These are phyloP conservation scores for Polia nebulosa DNA, from an alignment of 2,888 invertebrate genomes.

Conservation along the genomic window DNA sequence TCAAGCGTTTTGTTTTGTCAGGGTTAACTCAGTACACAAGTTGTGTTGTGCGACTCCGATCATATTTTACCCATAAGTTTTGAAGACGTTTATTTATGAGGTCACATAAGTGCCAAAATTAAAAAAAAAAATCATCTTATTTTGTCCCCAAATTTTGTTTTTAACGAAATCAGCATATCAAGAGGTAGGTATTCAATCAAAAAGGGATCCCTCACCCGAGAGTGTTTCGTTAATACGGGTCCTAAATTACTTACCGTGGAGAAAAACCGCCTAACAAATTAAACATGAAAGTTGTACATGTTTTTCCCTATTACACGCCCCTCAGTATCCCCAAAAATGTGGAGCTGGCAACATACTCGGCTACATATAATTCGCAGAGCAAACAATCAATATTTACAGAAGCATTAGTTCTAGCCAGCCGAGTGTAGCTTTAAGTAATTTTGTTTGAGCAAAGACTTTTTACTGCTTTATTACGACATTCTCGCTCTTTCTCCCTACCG, in stretches of 20 bases:
- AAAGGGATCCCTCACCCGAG: conserved; percentile 25
- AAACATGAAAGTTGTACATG: conserved; percentile 48
- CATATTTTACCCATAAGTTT: not conserved
- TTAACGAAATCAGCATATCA: conserved; percentile 40
- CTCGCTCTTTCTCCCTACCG: conserved; percentile 65
- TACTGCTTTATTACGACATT: conserved; percentile 72
- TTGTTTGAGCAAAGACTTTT: conserved; percentile 67
- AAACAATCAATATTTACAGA: conserved; percentile 65
- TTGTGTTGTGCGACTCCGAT: not conserved
- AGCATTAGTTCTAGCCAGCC: conserved; percentile 59
- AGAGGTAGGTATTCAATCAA: conserved; percentile 34
- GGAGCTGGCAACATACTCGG: conserved; percentile 35
- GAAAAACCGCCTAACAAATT: conserved; percentile 42
- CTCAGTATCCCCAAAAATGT: conserved; percentile 38
- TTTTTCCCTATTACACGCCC: conserved; percentile 22
- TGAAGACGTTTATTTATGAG: not conserved
- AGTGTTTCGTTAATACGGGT: conserved; percentile 46
- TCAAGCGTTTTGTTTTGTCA: conserved; percentile 2
- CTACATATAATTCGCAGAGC: conserved; percentile 44
- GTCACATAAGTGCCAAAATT: conserved; percentile 4
- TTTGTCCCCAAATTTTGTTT: not conserved
- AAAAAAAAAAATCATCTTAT: not conserved
- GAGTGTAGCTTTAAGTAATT: conserved; percentile 64
- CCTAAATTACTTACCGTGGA: conserved; percentile 33
- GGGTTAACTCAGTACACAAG: not conserved